phyloP scores from a whole-genome alignment of 2,113 vertebrate genomes.

The Ochotona princeps region DNA sequence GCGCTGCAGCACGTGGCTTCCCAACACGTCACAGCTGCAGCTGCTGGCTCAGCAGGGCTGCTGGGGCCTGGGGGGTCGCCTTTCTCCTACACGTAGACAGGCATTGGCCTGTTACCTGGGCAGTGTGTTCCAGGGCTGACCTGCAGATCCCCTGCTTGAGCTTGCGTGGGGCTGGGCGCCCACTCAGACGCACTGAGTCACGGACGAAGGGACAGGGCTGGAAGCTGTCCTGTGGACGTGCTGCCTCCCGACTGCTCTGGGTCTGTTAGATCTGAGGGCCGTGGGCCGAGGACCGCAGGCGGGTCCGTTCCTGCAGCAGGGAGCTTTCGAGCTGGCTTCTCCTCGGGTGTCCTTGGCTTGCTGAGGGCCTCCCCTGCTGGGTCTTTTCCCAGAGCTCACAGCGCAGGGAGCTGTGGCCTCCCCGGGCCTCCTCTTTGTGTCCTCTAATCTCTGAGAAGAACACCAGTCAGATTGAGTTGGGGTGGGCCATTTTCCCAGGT shows the following conservation, averaged over 20 bases:
- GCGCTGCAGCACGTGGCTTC: rapidly evolving
- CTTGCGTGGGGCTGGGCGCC: rapidly evolving
- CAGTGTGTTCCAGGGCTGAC: not conserved
- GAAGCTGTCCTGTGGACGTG: not conserved
- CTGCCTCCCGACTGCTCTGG: rapidly evolving
- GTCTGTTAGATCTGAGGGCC: not conserved
- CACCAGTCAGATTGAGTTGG: too few relatives aligned
- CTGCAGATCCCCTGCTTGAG: not conserved
- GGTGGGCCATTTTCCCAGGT: too few relatives aligned
- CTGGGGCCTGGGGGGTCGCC: rapidly evolving
- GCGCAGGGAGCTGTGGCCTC: too few relatives aligned
- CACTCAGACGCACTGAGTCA: rapidly evolving
- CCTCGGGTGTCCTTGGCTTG: not conserved
- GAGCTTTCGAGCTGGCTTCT: too few relatives aligned
- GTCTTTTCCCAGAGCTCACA: too few relatives aligned
- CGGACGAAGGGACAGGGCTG: not conserved
- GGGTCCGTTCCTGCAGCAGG: not conserved
- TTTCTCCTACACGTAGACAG: rapidly evolving
- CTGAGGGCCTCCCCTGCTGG: not conserved
- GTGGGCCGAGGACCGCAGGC: not conserved
- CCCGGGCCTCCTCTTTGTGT: too few relatives aligned
- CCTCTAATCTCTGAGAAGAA: too few relatives aligned
- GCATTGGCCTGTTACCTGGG: rapidly evolving
- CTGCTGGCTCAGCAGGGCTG: rapidly evolving
- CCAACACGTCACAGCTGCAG: rapidly evolving